A percentile compares a stretch with the other conserved stretches of the same genome.
Evolutionary conservation across 2,113 vertebrate species (phyloP).

Genomic region (Chroicocephalus ridibundus): DNA sequence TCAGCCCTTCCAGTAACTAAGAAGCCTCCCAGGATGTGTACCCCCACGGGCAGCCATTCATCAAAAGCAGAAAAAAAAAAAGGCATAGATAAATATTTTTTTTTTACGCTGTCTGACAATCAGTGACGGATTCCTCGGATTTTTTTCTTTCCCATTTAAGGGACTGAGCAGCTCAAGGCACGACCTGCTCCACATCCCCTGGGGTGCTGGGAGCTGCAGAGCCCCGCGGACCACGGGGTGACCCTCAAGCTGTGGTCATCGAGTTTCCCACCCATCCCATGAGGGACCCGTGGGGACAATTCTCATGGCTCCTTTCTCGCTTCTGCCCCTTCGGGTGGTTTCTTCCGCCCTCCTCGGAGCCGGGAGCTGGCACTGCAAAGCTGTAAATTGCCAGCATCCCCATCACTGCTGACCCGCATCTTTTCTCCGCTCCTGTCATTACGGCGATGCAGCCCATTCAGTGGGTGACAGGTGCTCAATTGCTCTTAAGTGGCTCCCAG

Average conservation of each 20-base stretch:
- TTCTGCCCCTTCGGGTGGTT: neutral
- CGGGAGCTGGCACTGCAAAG: neutral
- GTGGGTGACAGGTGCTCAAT: conserved; percentile 69
- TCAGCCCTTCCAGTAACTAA: neutral
- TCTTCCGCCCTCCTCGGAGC: neutral
- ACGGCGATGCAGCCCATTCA: conserved; percentile 55
- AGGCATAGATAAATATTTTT: too few relatives aligned
- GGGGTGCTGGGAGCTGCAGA: neutral
- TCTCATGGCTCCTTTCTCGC: neutral
- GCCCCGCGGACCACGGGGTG: fast-evolving
- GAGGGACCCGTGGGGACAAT: neutral
- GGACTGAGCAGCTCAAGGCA: neutral
- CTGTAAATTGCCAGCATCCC: conserved; percentile 29
- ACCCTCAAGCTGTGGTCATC: neutral
- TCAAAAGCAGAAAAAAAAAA: neutral
- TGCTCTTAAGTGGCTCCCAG: conserved; percentile 65
- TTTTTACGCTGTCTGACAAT: neutral
- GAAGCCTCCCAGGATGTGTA: too few relatives aligned
- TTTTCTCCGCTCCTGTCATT: conserved; percentile 58
- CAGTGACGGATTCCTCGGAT: neutral
- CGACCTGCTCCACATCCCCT: neutral
- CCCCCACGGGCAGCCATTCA: neutral
- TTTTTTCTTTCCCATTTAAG: neutral
- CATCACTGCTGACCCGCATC: conserved; percentile 14
- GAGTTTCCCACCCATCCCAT: neutral